Evolutionary conservation across 2,888 invertebrate genomes (phyloP).

Genomic region (Augochlorella aurata): DNA sequence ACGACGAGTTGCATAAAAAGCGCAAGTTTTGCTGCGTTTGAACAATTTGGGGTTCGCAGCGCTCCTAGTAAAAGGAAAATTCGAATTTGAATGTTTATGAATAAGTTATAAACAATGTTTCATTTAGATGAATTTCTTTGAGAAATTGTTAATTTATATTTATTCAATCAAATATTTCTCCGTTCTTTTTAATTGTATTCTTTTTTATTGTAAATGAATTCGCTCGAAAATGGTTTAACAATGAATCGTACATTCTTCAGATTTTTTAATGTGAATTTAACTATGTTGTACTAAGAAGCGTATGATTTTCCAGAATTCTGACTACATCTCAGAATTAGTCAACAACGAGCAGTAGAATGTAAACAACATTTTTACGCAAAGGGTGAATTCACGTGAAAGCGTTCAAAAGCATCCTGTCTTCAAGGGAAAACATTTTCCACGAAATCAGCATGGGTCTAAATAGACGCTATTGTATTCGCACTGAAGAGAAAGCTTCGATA

Average conservation of each 20-base stretch:
- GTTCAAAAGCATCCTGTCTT: slow-evolving; percentile 25
- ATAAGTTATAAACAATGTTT: neutral
- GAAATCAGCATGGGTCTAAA: slow-evolving; percentile 22
- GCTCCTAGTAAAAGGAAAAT: neutral
- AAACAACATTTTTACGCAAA: slow-evolving; percentile 3
- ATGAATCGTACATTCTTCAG: neutral
- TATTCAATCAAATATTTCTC: neutral
- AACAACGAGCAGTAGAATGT: slow-evolving; percentile 2
- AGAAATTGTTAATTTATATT: neutral
- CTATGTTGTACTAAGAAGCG: slow-evolving; percentile 15
- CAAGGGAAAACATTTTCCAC: slow-evolving; percentile 8
- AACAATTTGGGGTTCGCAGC: neutral
- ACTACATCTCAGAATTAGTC: neutral
- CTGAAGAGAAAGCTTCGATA: slow-evolving; percentile 19
- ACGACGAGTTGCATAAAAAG: neutral
- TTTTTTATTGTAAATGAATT: neutral
- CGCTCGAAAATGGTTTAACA: neutral
- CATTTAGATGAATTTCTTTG: neutral
- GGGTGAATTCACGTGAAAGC: slow-evolving; percentile 30
- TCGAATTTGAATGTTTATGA: neutral
- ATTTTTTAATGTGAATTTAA: neutral
- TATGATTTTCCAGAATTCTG: slow-evolving; percentile 1
- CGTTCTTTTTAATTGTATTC: no score
- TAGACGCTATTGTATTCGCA: slow-evolving; percentile 8
- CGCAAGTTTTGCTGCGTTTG: neutral